Evolutionary conservation across 1,140 invertebrate species (phyloP).

Genomic region (Drosophila littoralis): DNA sequence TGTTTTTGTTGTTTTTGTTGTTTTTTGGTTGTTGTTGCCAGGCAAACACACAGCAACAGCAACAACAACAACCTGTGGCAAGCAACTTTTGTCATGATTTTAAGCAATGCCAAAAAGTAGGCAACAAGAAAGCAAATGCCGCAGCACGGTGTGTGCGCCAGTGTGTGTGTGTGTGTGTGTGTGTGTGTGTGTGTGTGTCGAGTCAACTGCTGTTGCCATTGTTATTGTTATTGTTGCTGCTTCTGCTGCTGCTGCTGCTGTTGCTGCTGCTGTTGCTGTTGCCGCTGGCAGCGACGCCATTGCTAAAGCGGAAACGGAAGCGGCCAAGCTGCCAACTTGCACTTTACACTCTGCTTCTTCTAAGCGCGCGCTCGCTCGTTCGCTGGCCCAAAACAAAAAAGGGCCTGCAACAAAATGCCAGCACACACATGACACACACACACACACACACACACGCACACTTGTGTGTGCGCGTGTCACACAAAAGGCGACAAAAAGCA

Average conservation of each 20-base stretch:
- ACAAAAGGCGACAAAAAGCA: constrained; percentile 44
- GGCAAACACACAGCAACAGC: background rate
- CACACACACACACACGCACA: background rate
- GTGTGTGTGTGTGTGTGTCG: constrained; percentile 13
- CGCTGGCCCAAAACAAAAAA: constrained; percentile 22
- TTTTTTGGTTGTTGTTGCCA: constrained; percentile 12
- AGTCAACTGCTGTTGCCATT: constrained; percentile 38
- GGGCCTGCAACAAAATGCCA: constrained; percentile 26
- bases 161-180: constrained; percentile 15
- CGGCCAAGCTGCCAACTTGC: constrained; percentile 65
- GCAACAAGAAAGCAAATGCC: constrained; percentile 37
- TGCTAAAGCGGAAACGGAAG: constrained; percentile 62
- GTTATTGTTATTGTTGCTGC: constrained; percentile 21
- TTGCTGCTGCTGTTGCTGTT: constrained; percentile 18
- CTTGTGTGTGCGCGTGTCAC: constrained; percentile 30
- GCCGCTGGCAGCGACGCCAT: constrained; percentile 42
- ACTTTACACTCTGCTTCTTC: constrained; percentile 62
- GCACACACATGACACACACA: constrained; percentile 15
- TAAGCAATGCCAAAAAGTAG: constrained; percentile 42
- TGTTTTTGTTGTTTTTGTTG: constrained; percentile 8
- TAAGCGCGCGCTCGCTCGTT: constrained; percentile 1
- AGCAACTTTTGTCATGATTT: constrained; percentile 49
- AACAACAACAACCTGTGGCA: constrained; percentile 33
- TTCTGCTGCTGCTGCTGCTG: constrained; percentile 11
- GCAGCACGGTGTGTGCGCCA: background rate